Conservation (phyloP, 2,797 vertebrate genomes). For the Heteromormyrus szaboi region DNA sequence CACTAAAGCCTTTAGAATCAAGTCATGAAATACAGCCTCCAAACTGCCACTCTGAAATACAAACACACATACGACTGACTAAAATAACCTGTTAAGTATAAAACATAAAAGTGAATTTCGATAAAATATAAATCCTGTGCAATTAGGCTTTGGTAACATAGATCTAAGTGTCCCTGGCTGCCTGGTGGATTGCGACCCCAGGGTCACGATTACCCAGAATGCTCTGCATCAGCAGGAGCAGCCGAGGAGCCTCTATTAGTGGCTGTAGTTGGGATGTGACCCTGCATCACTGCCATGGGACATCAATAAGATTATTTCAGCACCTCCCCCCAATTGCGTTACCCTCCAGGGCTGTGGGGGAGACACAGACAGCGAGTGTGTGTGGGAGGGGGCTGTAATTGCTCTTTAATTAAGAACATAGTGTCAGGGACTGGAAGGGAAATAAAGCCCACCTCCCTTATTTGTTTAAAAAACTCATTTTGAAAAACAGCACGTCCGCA, state of each 20-base stretch:
- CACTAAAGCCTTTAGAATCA: not conserved
- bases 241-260: not conserved
- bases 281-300: not conserved
- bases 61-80: not conserved
- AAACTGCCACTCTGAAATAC: not conserved
- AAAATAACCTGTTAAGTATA: not conserved
- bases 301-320: not conserved
- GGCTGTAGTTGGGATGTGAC: not conserved
- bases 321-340: not conserved
- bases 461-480: conserved; percentile 6
- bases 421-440: not conserved
- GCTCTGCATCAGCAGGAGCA: not conserved
- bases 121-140: not conserved
- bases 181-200: not conserved
- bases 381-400: not conserved
- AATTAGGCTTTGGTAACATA: not conserved
- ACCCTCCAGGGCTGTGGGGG: not conserved
- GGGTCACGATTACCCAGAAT: not conserved
- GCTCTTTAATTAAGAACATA: conserved; percentile 8
- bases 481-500: not conserved
- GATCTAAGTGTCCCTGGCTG: not conserved
- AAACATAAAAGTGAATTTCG: not conserved
- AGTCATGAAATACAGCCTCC: not conserved
- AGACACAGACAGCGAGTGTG: not conserved
- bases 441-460: not conserved